Evolutionary conservation across 2,888 invertebrate genomes (phyloP).

Genomic region (Athripsodes cinereus): DNA sequence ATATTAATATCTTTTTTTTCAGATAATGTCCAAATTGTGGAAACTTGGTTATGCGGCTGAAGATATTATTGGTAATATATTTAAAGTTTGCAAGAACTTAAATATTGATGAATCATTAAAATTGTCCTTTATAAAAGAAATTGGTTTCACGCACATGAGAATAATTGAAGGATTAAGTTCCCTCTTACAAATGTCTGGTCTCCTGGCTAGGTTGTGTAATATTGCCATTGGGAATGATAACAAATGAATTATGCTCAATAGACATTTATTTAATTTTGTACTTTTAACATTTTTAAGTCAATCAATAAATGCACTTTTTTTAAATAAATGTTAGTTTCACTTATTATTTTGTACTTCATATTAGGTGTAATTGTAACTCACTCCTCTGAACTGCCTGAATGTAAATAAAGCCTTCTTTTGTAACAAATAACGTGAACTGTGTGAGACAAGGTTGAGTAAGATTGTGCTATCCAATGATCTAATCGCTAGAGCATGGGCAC

Average conservation of each 20-base stretch:
- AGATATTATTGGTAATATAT: constrained; percentile 93
- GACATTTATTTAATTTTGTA: background rate
- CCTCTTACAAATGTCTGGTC: constrained; percentile 83
- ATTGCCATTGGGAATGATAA: constrained; percentile 31
- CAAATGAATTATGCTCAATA: background rate
- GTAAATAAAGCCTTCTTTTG: too few species aligned
- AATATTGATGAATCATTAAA: constrained; percentile 75
- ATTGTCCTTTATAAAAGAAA: constrained; percentile 83
- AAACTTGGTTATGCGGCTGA: constrained; percentile 93
- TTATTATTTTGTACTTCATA: too few species aligned
- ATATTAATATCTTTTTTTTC: constrained; percentile 27
- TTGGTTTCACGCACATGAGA: constrained; percentile 84
- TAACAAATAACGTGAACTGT: too few species aligned
- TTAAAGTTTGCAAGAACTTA: constrained; percentile 87
- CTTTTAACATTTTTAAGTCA: too few species aligned
- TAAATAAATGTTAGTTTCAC: too few species aligned
- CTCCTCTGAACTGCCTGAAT: too few species aligned
- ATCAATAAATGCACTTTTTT: too few species aligned
- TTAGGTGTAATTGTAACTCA: too few species aligned
- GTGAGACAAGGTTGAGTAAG: too few species aligned
- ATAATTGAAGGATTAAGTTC: constrained; percentile 85
- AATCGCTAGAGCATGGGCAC: too few species aligned
- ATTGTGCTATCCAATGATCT: too few species aligned
- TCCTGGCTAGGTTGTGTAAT: constrained; percentile 77
- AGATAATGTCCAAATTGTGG: constrained; percentile 85